phyloP scores from a whole-genome alignment of 2,113 vertebrate species.

The Phyllostomus hastatus region DNA sequence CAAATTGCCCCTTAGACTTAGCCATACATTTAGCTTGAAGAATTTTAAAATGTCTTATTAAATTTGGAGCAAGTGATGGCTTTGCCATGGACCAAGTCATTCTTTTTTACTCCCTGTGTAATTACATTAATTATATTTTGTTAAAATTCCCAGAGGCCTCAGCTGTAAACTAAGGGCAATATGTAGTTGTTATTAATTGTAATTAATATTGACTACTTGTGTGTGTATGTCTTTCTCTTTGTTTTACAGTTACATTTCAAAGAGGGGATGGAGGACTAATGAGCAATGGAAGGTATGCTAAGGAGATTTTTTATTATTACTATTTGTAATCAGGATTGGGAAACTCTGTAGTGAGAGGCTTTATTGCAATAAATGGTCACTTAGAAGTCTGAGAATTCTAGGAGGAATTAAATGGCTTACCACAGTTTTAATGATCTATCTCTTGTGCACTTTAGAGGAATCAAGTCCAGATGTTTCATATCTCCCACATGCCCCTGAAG shows the following conservation, averaged over 20 bases:
- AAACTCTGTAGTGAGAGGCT: constrained; percentile 47
- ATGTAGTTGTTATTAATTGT: constrained; percentile 66
- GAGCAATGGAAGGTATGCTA: constrained; percentile 96
- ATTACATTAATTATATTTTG: constrained; percentile 68
- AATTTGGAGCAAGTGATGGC: neutral
- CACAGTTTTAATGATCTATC: constrained; percentile 81
- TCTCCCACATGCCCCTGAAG: constrained; percentile 86
- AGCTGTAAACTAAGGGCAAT: neutral
- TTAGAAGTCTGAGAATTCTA: constrained; percentile 71
- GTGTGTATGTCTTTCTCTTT: constrained; percentile 25
- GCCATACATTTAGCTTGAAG: neutral
- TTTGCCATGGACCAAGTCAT: constrained; percentile 39
- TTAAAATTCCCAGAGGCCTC: constrained; percentile 66
- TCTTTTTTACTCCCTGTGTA: constrained; percentile 51
- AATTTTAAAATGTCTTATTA: constrained; percentile 37
- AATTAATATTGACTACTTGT: constrained; percentile 77
- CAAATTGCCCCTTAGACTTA: neutral
- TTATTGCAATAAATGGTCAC: constrained; percentile 61
- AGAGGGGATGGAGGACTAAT: constrained; percentile 98
- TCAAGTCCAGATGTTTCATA: constrained; percentile 92
- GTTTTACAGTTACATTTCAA: constrained; percentile 94
- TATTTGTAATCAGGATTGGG: constrained; percentile 67
- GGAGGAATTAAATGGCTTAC: constrained; percentile 78
- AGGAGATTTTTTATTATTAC: constrained; percentile 56
- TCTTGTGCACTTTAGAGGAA: constrained; percentile 81